phyloP scores from a whole-genome alignment of 2,888 invertebrate genomes.

The Gisinianus flammeolus region DNA sequence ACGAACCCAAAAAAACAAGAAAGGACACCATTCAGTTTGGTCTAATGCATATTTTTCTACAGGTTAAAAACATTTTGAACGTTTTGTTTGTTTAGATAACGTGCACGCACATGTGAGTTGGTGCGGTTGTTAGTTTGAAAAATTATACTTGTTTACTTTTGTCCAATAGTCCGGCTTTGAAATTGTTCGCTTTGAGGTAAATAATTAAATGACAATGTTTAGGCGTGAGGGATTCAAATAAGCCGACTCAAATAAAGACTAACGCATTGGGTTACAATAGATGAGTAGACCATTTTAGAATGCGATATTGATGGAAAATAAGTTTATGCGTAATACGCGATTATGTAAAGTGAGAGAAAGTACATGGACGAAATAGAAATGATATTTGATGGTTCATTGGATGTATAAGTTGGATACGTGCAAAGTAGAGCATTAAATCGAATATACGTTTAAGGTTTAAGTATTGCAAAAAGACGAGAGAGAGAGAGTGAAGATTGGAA shows the following conservation, averaged over 20 bases:
- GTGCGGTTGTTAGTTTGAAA: too few species aligned
- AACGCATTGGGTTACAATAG: not conserved
- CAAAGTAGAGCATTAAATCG: constrained; percentile 1
- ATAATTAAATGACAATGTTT: not conserved
- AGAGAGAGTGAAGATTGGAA: constrained; percentile 3
- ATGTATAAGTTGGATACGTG: not conserved
- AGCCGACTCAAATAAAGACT: not conserved
- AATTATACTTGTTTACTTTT: not conserved
- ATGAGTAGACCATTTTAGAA: constrained; percentile 1
- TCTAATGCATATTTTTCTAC: too few species aligned
- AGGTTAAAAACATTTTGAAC: too few species aligned
- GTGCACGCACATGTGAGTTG: too few species aligned
- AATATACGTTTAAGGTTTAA: not conserved
- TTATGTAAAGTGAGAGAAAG: not conserved
- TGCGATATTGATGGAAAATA: not conserved
- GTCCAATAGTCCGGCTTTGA: too few species aligned
- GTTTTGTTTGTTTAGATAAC: not conserved
- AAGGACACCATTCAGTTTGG: too few species aligned
- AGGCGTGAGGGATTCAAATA: not conserved
- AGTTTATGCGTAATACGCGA: not conserved
- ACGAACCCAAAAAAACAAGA: too few species aligned
- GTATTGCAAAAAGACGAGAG: not conserved
- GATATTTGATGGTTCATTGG: not conserved
- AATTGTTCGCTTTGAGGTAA: not conserved
- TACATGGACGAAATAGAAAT: not conserved